Conservation (phyloP, 2,797 vertebrate species). For the Myotis findleyi region DNA sequence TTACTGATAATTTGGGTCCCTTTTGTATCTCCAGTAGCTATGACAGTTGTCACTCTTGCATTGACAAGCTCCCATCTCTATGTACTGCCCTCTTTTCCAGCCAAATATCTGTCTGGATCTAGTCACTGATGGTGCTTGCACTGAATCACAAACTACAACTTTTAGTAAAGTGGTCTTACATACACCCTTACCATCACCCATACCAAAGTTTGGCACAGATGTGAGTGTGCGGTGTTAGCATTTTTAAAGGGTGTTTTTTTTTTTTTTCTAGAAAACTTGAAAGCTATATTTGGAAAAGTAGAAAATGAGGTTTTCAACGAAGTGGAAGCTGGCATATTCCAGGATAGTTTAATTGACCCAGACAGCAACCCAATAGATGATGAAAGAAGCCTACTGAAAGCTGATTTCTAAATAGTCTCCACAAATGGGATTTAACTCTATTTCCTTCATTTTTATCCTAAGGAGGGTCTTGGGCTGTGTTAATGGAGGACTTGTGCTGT, state of each 20-base stretch:
- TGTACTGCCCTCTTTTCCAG: neutral
- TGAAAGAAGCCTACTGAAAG: constrained; percentile 7
- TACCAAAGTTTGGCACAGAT: neutral
- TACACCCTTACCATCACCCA: neutral
- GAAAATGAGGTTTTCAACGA: constrained; percentile 76
- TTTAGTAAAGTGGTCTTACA: neutral
- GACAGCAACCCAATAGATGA: constrained; percentile 40
- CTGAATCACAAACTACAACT: neutral
- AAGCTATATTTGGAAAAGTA: constrained; percentile 71
- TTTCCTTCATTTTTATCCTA: neutral
- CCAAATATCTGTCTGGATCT: neutral
- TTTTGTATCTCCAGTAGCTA: neutral
- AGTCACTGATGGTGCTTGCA: neutral
- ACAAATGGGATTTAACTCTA: neutral
- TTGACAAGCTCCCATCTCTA: neutral
- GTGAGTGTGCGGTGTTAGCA: neutral
- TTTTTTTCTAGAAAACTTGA: constrained; percentile 65
- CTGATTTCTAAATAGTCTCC: constrained; percentile 14
- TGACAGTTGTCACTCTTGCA: neutral
- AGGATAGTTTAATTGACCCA: constrained; percentile 70
- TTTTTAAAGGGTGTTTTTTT: constrained; percentile 67
- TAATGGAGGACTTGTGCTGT: neutral
- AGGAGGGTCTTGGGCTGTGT: neutral
- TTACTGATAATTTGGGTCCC: neutral
- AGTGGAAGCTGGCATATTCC: constrained; percentile 35